Evolutionary conservation across 2,797 vertebrate genomes (phyloP).

Genomic region (Aeoliscus strigatus): DNA sequence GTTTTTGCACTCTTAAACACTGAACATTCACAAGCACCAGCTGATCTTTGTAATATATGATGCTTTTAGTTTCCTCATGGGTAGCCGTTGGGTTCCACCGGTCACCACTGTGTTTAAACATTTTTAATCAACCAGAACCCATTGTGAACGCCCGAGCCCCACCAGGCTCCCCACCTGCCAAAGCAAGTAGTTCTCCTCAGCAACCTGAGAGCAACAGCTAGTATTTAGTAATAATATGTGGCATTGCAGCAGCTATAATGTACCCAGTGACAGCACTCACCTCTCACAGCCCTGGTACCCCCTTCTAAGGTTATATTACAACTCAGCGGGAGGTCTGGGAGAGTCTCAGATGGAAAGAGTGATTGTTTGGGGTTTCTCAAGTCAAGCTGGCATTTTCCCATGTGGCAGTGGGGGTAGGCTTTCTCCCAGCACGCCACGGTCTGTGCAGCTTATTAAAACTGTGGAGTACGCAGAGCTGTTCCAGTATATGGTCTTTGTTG

Average conservation of each 20-base stretch:
- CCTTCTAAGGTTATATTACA: constrained; percentile 74
- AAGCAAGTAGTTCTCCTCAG: constrained; percentile 74
- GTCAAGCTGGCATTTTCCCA: constrained; percentile 73
- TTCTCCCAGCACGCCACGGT: constrained; percentile 67
- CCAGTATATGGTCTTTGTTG: no score
- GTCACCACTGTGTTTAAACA: constrained; percentile 60
- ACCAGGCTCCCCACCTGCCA: constrained; percentile 60
- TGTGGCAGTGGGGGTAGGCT: constrained; percentile 59
- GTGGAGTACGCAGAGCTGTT: no score
- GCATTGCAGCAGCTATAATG: constrained; percentile 66
- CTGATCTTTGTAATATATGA: constrained; percentile 66
- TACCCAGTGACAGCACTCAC: constrained; percentile 63
- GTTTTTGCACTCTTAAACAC: constrained; percentile 56
- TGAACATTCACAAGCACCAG: constrained; percentile 47
- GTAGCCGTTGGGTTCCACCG: constrained; percentile 55
- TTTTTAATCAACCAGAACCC: constrained; percentile 75
- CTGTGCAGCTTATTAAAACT: constrained; percentile 73
- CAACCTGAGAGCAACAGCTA: constrained; percentile 72
- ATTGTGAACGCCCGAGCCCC: constrained; percentile 56
- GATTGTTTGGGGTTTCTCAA: constrained; percentile 70
- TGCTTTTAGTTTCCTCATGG: constrained; percentile 58
- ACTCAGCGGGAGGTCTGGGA: constrained; percentile 69
- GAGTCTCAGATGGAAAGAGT: constrained; percentile 49
- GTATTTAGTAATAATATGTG: constrained; percentile 75
- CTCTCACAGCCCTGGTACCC: constrained; percentile 56